Evolutionary conservation across 2,888 invertebrate species (phyloP), one percentile per base, ranked within the genome.

Genomic region (Phrixothrix hirtus): DNA sequence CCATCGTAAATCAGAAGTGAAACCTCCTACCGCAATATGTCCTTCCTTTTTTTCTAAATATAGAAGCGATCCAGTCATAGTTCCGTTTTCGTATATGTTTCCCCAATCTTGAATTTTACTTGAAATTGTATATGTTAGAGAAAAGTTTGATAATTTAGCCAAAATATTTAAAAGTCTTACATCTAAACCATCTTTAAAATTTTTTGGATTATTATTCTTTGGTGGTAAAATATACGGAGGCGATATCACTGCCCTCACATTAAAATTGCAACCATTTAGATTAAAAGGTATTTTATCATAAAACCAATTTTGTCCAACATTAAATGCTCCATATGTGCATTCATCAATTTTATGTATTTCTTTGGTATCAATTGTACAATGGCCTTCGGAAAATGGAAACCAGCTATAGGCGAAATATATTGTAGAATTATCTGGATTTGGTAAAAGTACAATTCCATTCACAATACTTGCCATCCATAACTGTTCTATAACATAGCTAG

Each of bases 1-100:
- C 15, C 66, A 59, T 15, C 61, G 49, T 2, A 55, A 56, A 14
- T 65, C 65, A 16, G 67, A 64, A 6, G 67, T 64, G 16, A 72
- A 68, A 9, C 69, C 67, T 2, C 73, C 73, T 15, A 74, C 58
- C n/a, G 65, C 69, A 2, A 72, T 45, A 52, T 73, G 71, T 6
- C 64, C 64, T 35, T 60, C 39, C 7, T 63, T 62, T 2, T 63
- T 57, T 45, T 60, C 41, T 10, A 73, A 36, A 12, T 52, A 48
- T 16, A 59, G 55, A 34, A 70, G 57, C 15, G 69, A 56, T 1
- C 70, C 71, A 12, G 57, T 62, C n/a, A 54, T 54, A 1, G 62
- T 60, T 15, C 65, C 64, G 41, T 70, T 66, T 6, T 48, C 34
- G 9, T 43, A 56, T 11, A 68, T 45, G 17, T 50, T 37, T 2